phyloP scores from a whole-genome alignment of 2,113 vertebrate species.

The Aphelocoma coerulescens region DNA sequence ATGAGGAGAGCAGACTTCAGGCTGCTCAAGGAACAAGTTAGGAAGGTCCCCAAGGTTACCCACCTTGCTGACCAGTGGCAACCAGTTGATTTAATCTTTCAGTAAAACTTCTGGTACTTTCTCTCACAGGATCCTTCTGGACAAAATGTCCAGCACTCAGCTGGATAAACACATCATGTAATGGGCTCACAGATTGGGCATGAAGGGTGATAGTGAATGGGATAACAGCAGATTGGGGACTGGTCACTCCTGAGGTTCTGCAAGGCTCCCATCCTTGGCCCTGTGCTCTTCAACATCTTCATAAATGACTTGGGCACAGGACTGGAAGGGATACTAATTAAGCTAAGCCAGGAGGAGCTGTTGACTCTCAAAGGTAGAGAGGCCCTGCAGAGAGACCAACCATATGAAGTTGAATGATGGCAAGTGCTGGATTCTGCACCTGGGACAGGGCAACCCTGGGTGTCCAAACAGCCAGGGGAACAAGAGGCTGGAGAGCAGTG shows the following conservation, averaged over 20 bases:
- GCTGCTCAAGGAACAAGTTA: background rate
- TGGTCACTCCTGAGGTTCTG: background rate
- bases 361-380: background rate
- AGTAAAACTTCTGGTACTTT: background rate
- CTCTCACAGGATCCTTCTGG: background rate
- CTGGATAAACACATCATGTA: background rate
- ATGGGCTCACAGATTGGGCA: fast-evolving
- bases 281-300: background rate
- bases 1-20: background rate
- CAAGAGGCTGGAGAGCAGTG: background rate
- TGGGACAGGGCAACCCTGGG: background rate
- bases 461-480: background rate
- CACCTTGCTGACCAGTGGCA: background rate
- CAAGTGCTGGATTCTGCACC: background rate
- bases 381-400: background rate
- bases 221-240: background rate
- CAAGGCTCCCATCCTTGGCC: background rate
- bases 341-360: background rate
- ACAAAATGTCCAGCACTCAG: background rate
- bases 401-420: background rate
- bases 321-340: background rate
- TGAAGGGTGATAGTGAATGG: background rate
- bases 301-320: background rate
- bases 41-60: background rate
- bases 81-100: background rate